Evolutionary conservation across 1,140 invertebrate species (phyloP).

Genomic region (Macrobrachium nipponense): DNA sequence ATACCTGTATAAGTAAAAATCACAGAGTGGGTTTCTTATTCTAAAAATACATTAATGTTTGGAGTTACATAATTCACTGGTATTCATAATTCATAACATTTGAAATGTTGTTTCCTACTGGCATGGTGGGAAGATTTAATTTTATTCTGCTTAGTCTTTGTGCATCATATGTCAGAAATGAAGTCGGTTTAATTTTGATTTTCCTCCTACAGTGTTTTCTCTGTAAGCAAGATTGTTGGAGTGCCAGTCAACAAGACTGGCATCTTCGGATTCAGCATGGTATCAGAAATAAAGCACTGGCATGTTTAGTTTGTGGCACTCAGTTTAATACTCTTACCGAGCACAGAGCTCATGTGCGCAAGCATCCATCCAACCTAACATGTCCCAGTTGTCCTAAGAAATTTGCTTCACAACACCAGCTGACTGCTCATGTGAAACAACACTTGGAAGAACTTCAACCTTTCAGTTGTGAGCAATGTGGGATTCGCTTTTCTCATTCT

Average conservation of each 20-base stretch:
- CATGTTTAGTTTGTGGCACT: conserved; percentile 41
- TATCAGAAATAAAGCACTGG: conserved; percentile 29
- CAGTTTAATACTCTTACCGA: conserved; percentile 39
- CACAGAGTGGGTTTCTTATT: no score
- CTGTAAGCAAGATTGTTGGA: conserved; percentile 47
- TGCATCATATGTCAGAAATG: neutral
- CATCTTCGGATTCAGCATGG: conserved; percentile 40
- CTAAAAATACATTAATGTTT: no score
- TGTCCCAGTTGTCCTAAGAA: conserved; percentile 39
- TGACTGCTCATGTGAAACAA: conserved; percentile 28
- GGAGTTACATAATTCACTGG: no score
- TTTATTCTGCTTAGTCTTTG: neutral
- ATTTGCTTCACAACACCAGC: conserved; percentile 37
- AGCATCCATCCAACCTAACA: conserved; percentile 28
- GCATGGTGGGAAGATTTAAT: neutral
- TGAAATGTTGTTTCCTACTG: no score
- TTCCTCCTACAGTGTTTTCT: conserved; percentile 40
- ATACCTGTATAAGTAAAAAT: no score
- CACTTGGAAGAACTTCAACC: conserved; percentile 35
- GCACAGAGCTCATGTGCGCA: conserved; percentile 42
- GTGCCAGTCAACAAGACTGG: conserved; percentile 43
- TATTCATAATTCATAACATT: no score
- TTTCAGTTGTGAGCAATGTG: conserved; percentile 30
- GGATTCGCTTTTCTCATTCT: neutral
- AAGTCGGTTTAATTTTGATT: neutral